A percentile compares a stretch with the other conserved stretches of the same genome.
These are phyloP conservation scores for Cephalopterus ornatus DNA, from an alignment of 2,113 vertebrate genomes.

Conservation along the genomic window DNA sequence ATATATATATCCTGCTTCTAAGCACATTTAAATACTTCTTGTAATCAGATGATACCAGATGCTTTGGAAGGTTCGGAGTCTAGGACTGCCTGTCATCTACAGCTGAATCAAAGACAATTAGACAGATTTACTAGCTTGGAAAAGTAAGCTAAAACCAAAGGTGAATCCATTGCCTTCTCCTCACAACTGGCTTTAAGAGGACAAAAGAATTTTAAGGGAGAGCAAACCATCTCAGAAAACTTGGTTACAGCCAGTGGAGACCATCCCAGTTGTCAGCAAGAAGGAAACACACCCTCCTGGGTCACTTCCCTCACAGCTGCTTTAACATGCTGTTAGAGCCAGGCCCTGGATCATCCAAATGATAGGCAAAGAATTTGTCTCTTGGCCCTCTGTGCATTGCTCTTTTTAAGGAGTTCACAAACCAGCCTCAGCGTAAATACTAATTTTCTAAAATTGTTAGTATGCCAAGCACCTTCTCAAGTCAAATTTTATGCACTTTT, in stretches of 20 bases:
- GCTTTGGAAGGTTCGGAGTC: not conserved
- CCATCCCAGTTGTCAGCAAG: not conserved
- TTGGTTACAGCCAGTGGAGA: not conserved
- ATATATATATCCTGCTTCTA: not conserved
- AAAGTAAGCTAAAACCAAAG: not conserved
- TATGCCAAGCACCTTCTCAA: not conserved
- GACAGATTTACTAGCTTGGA: not conserved
- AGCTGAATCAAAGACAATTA: not conserved
- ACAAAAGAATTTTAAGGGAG: not conserved
- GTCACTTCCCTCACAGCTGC: not conserved
- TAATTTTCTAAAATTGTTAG: not conserved
- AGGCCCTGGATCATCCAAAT: not conserved
- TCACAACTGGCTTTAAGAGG: not conserved
- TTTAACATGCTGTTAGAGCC: not conserved
- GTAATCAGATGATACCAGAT: not conserved
- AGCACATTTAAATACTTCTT: not conserved
- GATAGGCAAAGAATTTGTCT: not conserved
- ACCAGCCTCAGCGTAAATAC: not conserved
- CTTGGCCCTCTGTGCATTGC: not conserved
- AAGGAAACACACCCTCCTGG: slow-evolving; percentile 1
- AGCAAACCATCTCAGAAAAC: not conserved
- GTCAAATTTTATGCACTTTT: not conserved
- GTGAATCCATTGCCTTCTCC: not conserved
- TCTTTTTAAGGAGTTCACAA: not conserved
- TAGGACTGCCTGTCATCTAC: not conserved